Conservation (phyloP, 2,113 vertebrate species). For the Heteronetta atricapilla region DNA sequence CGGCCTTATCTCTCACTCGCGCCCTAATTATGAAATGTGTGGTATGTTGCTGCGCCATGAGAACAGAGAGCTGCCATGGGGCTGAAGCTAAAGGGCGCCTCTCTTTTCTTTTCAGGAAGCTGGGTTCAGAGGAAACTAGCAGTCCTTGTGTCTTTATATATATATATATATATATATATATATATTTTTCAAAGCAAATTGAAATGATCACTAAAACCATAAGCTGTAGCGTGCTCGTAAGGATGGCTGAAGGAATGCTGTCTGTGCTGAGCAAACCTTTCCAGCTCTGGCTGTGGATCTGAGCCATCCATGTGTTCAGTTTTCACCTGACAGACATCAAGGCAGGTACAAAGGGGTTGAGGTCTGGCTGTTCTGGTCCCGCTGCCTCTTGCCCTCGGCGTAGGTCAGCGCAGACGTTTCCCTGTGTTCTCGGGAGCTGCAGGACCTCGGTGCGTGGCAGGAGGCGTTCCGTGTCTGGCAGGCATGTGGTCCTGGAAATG, state of each 20-base stretch:
- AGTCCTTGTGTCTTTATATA: background rate
- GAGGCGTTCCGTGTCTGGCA: conserved; percentile 23
- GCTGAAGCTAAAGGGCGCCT: conserved; percentile 14
- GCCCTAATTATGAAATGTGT: conserved; percentile 50
- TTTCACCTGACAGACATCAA: background rate
- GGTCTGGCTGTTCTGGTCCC: background rate
- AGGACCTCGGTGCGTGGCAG: background rate
- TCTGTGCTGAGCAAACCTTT: background rate
- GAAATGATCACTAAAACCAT: background rate
- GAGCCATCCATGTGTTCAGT: fast-evolving
- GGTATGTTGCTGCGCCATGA: conserved; percentile 43
- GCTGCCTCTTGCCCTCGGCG: background rate
- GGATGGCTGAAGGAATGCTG: background rate
- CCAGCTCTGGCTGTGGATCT: fast-evolving
- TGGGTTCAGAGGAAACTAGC: background rate
- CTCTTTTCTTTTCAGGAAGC: background rate
- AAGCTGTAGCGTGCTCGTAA: background rate
- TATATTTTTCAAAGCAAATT: background rate
- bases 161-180: background rate
- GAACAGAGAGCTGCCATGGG: background rate
- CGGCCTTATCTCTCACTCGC: conserved; percentile 16
- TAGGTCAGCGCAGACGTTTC: background rate
- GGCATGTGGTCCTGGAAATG: conserved; percentile 34
- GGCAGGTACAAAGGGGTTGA: background rate
- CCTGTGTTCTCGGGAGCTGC: background rate